A percentile compares a stretch with the other conserved stretches of the same genome.
phyloP scores from a whole-genome alignment of 2,797 vertebrate species.

The Stomatorhinus walkeri region DNA sequence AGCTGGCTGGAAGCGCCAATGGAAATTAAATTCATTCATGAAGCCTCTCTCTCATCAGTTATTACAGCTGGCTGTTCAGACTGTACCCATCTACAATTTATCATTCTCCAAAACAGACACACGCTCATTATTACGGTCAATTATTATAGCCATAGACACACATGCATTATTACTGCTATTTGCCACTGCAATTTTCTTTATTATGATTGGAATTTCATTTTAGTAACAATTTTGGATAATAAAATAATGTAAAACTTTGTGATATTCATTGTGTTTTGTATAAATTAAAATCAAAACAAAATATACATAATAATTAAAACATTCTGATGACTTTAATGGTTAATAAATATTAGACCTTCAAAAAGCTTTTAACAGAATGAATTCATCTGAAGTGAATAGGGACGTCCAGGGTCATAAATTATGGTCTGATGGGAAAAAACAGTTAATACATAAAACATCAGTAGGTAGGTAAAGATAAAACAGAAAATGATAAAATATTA shows the following conservation, averaged over 20 bases:
- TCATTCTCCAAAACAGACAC: background rate
- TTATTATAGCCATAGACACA: background rate
- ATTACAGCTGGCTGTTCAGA: slow-evolving; percentile 1
- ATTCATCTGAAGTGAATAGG: background rate
- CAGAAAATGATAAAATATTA: background rate
- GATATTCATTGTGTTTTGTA: background rate
- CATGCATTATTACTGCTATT: slow-evolving; percentile 6
- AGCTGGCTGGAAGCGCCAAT: background rate
- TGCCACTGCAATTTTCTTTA: background rate
- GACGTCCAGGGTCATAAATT: background rate
- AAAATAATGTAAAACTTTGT: background rate
- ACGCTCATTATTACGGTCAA: background rate
- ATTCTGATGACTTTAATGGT: background rate
- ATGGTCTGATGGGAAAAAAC: background rate
- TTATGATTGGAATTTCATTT: background rate
- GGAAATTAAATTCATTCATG: slow-evolving; percentile 28
- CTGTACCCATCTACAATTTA: background rate
- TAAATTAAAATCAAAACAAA: background rate
- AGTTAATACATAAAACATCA: background rate
- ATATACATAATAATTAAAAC: background rate
- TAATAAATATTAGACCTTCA: slow-evolving; percentile 8
- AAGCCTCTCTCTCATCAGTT: background rate
- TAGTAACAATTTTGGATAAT: background rate
- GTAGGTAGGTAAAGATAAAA: background rate
- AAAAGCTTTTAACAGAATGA: background rate